Conservation (phyloP, 2,113 vertebrate genomes). For the Gambusia holbrooki region DNA sequence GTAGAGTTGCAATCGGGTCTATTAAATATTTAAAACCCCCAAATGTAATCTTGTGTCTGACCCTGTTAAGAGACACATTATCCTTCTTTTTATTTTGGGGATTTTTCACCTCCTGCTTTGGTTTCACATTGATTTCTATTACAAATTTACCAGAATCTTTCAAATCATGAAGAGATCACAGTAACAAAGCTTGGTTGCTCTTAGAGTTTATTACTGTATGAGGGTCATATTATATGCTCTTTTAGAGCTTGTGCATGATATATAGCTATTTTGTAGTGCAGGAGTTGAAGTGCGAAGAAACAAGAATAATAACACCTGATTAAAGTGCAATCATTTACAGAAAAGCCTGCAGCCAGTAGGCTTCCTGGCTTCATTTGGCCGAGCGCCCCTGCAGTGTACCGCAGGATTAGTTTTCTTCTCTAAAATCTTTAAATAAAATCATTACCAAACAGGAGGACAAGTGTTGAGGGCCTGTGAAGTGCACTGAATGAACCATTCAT, state of each 20-base stretch:
- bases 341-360: neutral
- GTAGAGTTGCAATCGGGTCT: too few species aligned
- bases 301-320: neutral
- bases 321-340: neutral
- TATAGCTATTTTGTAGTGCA: neutral
- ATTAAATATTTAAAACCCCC: too few species aligned
- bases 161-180: neutral
- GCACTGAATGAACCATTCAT: constrained; percentile 15
- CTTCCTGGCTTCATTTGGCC: constrained; percentile 23
- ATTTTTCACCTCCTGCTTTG: neutral
- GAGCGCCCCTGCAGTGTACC: neutral
- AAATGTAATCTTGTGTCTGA: too few species aligned
- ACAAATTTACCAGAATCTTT: neutral
- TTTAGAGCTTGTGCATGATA: constrained; percentile 2
- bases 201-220: neutral
- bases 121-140: neutral
- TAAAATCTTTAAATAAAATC: constrained; percentile 40
- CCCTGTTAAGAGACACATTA: neutral
- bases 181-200: neutral
- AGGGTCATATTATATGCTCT: constrained; percentile 13
- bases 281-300: constrained; percentile 33
- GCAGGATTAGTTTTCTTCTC: constrained; percentile 9
- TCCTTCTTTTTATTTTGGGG: neutral
- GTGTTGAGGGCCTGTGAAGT: constrained; percentile 2
- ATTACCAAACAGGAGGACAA: constrained; percentile 30